Evolutionary conservation across 2,113 vertebrate species (phyloP), one percentile per base, ranked within the genome.

Genomic region (Sardina pilchardus): DNA sequence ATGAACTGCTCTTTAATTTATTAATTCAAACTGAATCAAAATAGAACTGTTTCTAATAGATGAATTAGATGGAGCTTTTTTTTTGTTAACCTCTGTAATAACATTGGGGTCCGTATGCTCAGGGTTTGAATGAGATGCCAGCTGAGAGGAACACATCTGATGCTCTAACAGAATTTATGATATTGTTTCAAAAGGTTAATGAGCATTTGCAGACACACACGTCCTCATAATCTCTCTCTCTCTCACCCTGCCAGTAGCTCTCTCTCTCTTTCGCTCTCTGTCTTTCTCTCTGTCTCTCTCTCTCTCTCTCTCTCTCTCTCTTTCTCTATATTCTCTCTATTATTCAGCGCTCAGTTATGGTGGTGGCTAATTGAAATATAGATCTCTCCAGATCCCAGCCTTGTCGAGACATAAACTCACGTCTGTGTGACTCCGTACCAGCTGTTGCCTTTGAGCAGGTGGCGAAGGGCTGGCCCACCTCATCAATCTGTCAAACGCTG

Each of bases 401-500:
- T 67, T 5, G 24, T 67, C 24, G 59, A n/a, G 59, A 67, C 59
- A 67, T 67, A 67, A 56, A 56, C 53, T 24, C 2, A 17, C 3
- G 17, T 56, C 53, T 24, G 19, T 59, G 53, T 21, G 53, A 24
- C 53, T 5, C 53, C 12, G 19, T 21, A 26, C 4, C 63, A 71
- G n/a, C 63, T 14, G 63, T 12, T 67, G 63, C 8, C 7, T 67
- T 30, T 67, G 63, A 30, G n/a, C 63, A 59, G 56, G 56, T 59
- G 56, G 56, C 21, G 56, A 59, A 24, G 56, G 56, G 2, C 19
- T 59, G 56, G 83, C 84, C 48, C 7, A 59, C 89, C 82, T 86
- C 86, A 85, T 82, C 87, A 88, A 91, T 87, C 85, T 84, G 86
- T 83, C 85, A 90, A 85, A 90, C 36, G 67, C 53, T 63, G 17